Conservation (phyloP, 2,888 invertebrate species). For the Macrosoma leucophasiata region DNA sequence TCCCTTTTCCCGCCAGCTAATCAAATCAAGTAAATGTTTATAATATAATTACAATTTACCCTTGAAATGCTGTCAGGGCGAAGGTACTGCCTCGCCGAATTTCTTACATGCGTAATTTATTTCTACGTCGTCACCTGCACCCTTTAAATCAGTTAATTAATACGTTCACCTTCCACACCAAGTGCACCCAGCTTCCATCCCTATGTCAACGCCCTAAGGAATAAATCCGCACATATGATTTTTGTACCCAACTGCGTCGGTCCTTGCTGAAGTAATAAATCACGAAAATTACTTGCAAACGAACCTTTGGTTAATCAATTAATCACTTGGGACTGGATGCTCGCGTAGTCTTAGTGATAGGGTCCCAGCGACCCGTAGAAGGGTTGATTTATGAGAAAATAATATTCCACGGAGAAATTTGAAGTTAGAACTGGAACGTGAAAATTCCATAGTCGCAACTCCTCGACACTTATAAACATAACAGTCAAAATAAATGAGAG, state of each 20-base stretch:
- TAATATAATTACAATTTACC: too few species aligned
- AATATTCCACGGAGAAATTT: slow-evolving; percentile 60
- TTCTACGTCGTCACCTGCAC: slow-evolving; percentile 27
- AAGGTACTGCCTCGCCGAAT: too few species aligned
- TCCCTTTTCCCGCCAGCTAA: too few species aligned
- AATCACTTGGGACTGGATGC: slow-evolving; percentile 60
- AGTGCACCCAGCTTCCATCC: slow-evolving; percentile 18
- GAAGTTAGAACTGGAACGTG: slow-evolving; percentile 28
- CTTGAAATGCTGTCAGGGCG: too few species aligned
- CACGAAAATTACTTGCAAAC: slow-evolving; percentile 62
- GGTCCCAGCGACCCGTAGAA: slow-evolving; percentile 44
- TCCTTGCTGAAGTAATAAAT: slow-evolving; percentile 46
- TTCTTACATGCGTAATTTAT: slow-evolving; percentile 27
- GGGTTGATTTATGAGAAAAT: slow-evolving; percentile 70
- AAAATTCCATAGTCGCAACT: slow-evolving; percentile 14
- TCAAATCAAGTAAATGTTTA: too few species aligned
- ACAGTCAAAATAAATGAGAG: too few species aligned
- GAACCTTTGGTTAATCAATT: slow-evolving; percentile 64
- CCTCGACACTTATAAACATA: too few species aligned
- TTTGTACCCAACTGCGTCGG: slow-evolving; percentile 18
- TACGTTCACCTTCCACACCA: slow-evolving; percentile 25
- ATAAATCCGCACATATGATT: slow-evolving; percentile 24
- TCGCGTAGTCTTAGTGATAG: slow-evolving; percentile 51
- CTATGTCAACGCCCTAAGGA: slow-evolving; percentile 19
- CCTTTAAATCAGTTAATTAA: slow-evolving; percentile 30